Conservation (phyloP, 2,113 vertebrate species). For the Jaculus jaculus region DNA sequence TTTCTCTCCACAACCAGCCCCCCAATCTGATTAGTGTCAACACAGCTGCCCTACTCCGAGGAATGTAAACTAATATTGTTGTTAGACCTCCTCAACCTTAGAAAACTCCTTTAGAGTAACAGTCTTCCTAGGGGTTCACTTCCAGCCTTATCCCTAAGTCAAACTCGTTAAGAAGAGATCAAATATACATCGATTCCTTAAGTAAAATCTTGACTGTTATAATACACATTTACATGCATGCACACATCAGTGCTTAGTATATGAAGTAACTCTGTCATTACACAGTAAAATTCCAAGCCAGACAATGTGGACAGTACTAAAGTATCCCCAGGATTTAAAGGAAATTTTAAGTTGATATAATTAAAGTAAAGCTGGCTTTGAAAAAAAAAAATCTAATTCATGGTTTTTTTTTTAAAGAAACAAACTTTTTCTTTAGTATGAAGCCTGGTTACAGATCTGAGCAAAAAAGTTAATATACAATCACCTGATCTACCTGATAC, state of each 20-base stretch:
- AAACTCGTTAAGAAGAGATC: neutral
- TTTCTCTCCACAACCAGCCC: neutral
- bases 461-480: constrained; percentile 32
- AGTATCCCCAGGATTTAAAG: constrained; percentile 15
- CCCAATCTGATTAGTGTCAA: constrained; percentile 82
- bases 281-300: constrained; percentile 22
- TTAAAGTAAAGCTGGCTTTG: neutral
- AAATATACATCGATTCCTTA: neutral
- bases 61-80: constrained; percentile 88
- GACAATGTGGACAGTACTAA: neutral
- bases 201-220: neutral
- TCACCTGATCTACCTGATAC: constrained; percentile 10
- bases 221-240: neutral
- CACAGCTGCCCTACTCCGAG: constrained; percentile 86
- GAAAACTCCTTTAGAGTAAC: constrained; percentile 83
- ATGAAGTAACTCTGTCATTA: constrained; percentile 19
- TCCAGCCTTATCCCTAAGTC: neutral
- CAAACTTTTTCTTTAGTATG: constrained; percentile 57
- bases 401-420: too few species aligned
- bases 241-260: constrained; percentile 6
- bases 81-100: constrained; percentile 83
- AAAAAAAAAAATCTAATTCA: constrained; percentile 16
- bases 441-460: constrained; percentile 41
- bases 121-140: constrained; percentile 44
- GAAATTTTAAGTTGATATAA: neutral